Conservation (phyloP, 2,888 invertebrate species). For the Parnassius smintheus region DNA sequence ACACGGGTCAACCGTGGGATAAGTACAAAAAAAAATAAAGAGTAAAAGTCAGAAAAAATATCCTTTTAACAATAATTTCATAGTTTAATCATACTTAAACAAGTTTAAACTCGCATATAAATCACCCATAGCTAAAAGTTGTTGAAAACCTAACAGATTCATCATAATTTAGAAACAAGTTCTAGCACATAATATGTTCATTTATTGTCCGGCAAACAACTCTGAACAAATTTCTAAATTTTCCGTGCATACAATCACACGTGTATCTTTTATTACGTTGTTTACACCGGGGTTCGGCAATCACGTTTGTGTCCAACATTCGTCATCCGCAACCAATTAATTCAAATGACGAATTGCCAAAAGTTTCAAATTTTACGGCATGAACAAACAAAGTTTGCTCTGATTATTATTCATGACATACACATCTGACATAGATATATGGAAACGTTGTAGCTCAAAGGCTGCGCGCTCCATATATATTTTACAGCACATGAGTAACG, state of each 20-base stretch:
- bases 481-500: no score
- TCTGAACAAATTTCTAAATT: constrained; percentile 5
- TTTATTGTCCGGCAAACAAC: constrained; percentile 8
- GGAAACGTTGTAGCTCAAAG: no score
- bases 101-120: not conserved
- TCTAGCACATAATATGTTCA: not conserved
- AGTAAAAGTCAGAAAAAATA: no score
- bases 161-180: constrained; percentile 4
- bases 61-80: no score
- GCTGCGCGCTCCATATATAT: no score
- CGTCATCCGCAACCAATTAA: constrained; percentile 4
- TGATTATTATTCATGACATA: not conserved
- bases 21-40: no score
- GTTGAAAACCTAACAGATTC: not conserved
- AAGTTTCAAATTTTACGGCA: constrained; percentile 12
- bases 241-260: constrained; percentile 5
- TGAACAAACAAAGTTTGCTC: not conserved
- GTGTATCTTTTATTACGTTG: constrained; percentile 21
- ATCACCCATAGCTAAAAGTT: not conserved
- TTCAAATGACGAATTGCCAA: constrained; percentile 18
- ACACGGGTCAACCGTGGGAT: no score
- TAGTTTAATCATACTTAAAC: no score
- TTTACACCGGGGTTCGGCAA: constrained; percentile 17
- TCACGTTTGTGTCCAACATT: constrained; percentile 10
- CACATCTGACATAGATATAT: no score